phyloP scores from a whole-genome alignment of 2,888 invertebrate genomes.

The Patella caerulea region DNA sequence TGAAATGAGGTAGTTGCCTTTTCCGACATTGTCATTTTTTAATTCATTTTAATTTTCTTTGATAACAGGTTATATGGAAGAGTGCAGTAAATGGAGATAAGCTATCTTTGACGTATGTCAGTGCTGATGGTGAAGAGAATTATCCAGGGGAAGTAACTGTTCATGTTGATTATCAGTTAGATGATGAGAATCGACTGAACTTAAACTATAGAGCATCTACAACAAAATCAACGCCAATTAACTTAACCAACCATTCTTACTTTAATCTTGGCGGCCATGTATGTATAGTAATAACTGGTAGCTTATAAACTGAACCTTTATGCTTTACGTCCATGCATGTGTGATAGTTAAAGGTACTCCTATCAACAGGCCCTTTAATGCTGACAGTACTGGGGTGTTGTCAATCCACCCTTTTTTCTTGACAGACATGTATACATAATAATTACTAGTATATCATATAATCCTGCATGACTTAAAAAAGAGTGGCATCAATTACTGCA shows the following conservation, averaged over 20 bases:
- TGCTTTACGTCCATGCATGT: too few species aligned
- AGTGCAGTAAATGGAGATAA: slow-evolving; percentile 56
- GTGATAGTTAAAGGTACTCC: too few species aligned
- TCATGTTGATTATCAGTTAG: not conserved
- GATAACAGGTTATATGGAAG: slow-evolving; percentile 43
- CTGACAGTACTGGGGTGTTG: too few species aligned
- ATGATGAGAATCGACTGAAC: not conserved
- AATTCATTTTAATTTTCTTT: too few species aligned
- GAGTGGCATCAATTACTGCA: too few species aligned
- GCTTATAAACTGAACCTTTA: not conserved
- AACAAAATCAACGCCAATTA: not conserved
- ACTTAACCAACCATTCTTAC: not conserved
- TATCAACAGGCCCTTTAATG: too few species aligned
- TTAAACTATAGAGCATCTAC: not conserved
- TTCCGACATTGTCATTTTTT: too few species aligned
- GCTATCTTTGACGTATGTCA: slow-evolving; percentile 80
- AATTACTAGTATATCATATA: too few species aligned
- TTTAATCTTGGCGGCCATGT: slow-evolving; percentile 6
- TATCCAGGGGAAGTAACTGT: slow-evolving; percentile 23
- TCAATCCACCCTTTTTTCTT: too few species aligned
- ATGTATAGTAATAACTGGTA: not conserved
- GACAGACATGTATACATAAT: too few species aligned
- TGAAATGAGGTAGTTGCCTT: too few species aligned
- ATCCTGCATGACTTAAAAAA: too few species aligned
- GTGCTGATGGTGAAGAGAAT: slow-evolving; percentile 34